A percentile compares a stretch with the other conserved stretches of the same genome.
These are phyloP conservation scores for Rhynchonema sp. DNA, from an alignment of 2,888 invertebrate genomes.

Conservation along the genomic window DNA sequence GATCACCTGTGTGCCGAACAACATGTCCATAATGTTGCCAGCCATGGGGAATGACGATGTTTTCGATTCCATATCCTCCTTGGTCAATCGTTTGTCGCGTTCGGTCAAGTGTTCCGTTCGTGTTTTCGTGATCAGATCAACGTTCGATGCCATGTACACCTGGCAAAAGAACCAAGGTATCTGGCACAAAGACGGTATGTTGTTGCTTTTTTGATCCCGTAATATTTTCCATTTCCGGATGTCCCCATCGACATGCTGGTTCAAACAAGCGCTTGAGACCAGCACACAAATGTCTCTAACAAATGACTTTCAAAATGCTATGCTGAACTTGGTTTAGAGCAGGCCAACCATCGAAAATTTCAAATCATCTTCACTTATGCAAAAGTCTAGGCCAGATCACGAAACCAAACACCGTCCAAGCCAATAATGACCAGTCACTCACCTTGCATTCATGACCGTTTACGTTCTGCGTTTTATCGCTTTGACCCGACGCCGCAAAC, in stretches of 20 bases:
- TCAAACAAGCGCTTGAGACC: too few relatives aligned
- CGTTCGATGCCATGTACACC: conserved; percentile 82
- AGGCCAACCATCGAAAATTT: too few relatives aligned
- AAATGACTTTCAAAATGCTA: too few relatives aligned
- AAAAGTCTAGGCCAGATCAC: too few relatives aligned
- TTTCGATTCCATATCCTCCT: background rate
- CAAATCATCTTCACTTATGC: too few relatives aligned
- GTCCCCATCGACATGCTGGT: too few relatives aligned
- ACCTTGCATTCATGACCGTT: conserved; percentile 13
- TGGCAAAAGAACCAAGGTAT: conserved; percentile 30
- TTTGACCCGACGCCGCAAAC: background rate
- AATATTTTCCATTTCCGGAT: too few relatives aligned
- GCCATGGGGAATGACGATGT: background rate
- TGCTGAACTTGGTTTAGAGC: too few relatives aligned
- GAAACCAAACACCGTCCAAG: too few relatives aligned
- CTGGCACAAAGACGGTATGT: too few relatives aligned
- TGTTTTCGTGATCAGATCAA: conserved; percentile 83
- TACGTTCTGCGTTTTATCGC: conserved; percentile 1
- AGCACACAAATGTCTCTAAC: too few relatives aligned
- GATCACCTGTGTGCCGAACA: background rate
- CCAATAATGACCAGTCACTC: background rate
- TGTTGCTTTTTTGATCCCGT: background rate
- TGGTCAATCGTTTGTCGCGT: conserved; percentile 40
- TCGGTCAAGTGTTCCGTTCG: conserved; percentile 72
- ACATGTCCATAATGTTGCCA: background rate